A percentile compares a stretch with the other conserved stretches of the same genome.
phyloP scores from a whole-genome alignment of 2,888 invertebrate species.

The Phasia obesa region DNA sequence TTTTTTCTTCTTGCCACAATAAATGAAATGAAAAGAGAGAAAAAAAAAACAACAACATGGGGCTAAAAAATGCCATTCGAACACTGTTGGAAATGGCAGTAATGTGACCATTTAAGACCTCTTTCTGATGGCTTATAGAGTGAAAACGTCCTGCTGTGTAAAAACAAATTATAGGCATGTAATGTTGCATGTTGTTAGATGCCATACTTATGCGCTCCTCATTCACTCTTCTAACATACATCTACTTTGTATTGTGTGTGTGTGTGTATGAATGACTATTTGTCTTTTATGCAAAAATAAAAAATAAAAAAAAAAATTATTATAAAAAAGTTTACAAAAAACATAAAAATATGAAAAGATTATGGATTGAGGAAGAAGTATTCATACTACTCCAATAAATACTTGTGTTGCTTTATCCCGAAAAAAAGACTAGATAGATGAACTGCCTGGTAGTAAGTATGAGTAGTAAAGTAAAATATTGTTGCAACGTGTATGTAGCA shows the following conservation, averaged over 20 bases:
- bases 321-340: not conserved
- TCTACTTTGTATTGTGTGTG: not conserved
- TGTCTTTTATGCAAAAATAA: conserved; percentile 59
- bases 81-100: conserved; percentile 79
- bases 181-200: conserved; percentile 79
- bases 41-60: conserved; percentile 20
- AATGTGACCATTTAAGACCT: conserved; percentile 80
- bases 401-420: conserved; percentile 19
- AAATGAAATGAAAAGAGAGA: conserved; percentile 5
- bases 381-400: not conserved
- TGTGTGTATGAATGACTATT: conserved; percentile 31
- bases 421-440: conserved; percentile 25
- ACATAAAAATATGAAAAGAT: conserved; percentile 56
- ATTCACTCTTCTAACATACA: not conserved
- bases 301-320: conserved; percentile 17
- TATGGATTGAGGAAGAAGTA: conserved; percentile 66
- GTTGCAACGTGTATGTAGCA: conserved; percentile 9
- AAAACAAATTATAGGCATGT: conserved; percentile 81
- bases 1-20: conserved; percentile 51
- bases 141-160: conserved; percentile 81
- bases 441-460: conserved; percentile 26
- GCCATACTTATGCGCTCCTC: conserved; percentile 31
- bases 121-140: conserved; percentile 81
- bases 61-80: conserved; percentile 69
- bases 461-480: conserved; percentile 22